Conservation (phyloP, 1,140 invertebrate species). For the Diorhabda elongata region DNA sequence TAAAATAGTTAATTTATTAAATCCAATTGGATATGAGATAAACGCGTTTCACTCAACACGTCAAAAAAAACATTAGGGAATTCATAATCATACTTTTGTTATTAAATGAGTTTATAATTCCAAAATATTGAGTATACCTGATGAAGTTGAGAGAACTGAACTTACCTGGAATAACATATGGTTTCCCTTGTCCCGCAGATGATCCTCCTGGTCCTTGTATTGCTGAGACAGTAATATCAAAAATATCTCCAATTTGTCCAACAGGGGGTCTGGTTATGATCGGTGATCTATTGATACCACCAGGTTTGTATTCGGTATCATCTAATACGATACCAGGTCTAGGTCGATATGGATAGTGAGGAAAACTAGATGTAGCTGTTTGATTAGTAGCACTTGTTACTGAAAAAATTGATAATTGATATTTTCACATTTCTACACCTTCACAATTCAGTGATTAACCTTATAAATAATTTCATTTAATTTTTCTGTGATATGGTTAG, state of each 20-base stretch:
- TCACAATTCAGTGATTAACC: too few species aligned
- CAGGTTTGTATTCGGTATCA: conserved; percentile 72
- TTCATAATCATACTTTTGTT: too few species aligned
- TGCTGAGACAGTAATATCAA: conserved; percentile 83
- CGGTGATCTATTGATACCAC: conserved; percentile 46
- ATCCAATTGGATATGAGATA: too few species aligned
- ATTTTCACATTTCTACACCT: too few species aligned
- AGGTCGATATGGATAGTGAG: conserved; percentile 58
- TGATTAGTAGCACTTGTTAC: not conserved
- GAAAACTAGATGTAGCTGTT: conserved; percentile 27
- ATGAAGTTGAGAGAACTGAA: too few species aligned
- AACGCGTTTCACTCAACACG: too few species aligned
- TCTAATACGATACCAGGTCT: conserved; percentile 78
- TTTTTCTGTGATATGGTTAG: too few species aligned
- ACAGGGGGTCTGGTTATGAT: conserved; percentile 43
- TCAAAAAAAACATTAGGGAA: too few species aligned
- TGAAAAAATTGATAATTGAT: not conserved
- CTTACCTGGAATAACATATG: conserved; percentile 54
- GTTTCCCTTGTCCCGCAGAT: conserved; percentile 49
- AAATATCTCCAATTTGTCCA: conserved; percentile 66
- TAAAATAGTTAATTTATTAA: too few species aligned
- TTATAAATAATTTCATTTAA: too few species aligned
- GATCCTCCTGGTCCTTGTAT: conserved; percentile 72
- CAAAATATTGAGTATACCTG: too few species aligned
- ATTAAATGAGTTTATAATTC: too few species aligned